Evolutionary conservation across 2,888 invertebrate genomes (phyloP).

Genomic region (Watsonalla binaria): DNA sequence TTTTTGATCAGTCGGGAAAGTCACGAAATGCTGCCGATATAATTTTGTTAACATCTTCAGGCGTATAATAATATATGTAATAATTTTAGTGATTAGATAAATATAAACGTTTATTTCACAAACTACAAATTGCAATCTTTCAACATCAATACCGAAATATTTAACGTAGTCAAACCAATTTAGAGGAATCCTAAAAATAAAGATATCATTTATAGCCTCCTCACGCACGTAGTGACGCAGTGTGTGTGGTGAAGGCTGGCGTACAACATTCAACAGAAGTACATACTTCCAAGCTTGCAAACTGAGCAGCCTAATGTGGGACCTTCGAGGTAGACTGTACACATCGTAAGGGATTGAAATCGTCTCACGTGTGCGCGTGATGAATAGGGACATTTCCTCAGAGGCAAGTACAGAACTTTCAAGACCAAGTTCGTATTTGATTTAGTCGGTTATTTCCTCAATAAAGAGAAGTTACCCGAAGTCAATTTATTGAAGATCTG

Average conservation of each 20-base stretch:
- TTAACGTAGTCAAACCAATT: neutral
- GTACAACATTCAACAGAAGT: neutral
- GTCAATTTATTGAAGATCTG: neutral
- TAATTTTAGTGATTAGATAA: too few relatives aligned
- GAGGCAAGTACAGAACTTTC: conserved; percentile 13
- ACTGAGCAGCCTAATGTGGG: neutral
- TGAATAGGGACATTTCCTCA: conserved; percentile 28
- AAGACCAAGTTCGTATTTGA: conserved; percentile 29
- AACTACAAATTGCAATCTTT: too few relatives aligned
- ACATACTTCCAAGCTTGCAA: neutral
- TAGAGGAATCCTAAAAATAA: neutral
- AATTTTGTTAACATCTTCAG: too few relatives aligned
- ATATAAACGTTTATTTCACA: too few relatives aligned
- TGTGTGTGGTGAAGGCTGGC: neutral
- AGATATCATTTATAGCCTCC: neutral
- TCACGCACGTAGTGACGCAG: neutral
- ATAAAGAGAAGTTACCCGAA: neutral
- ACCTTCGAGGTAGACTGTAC: conserved; percentile 6
- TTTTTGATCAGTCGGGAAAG: too few relatives aligned
- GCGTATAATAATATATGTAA: too few relatives aligned
- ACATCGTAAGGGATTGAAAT: conserved; percentile 17
- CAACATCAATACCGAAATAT: too few relatives aligned
- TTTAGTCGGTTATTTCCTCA: conserved; percentile 27
- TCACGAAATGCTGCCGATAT: too few relatives aligned
- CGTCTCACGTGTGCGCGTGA: conserved; percentile 34